Evolutionary conservation across 2,797 vertebrate genomes (phyloP).

Genomic region (Philypnodon macrostomus): DNA sequence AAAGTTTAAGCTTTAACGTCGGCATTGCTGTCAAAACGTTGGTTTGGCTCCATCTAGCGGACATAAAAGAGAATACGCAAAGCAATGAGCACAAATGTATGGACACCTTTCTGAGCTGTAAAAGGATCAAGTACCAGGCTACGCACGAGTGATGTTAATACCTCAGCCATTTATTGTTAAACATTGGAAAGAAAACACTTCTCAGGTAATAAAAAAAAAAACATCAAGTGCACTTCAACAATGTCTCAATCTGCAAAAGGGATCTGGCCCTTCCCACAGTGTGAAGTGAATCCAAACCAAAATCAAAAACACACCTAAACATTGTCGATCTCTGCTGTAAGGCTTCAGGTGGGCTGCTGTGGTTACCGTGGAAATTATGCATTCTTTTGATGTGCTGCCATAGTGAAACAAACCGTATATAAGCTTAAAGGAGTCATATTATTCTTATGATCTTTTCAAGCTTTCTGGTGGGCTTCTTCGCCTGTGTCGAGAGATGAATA

Average conservation of each 20-base stretch:
- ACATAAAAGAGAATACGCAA: conserved; percentile 1
- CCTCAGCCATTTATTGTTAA: conserved; percentile 80
- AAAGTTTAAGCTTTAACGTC: neutral
- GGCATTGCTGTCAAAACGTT: neutral
- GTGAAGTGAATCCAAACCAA: conserved; percentile 73
- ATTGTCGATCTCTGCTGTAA: conserved; percentile 71
- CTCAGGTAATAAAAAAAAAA: conserved; percentile 73
- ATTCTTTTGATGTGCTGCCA: conserved; percentile 25
- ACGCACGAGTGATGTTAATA: conserved; percentile 34
- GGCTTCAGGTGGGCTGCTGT: conserved; percentile 77
- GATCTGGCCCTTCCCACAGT: conserved; percentile 51
- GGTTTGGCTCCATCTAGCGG: conserved; percentile 73
- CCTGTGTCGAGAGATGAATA: too few species aligned
- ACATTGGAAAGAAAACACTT: conserved; percentile 74
- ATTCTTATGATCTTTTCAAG: too few species aligned
- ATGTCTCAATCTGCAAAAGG: conserved; percentile 62
- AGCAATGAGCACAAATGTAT: neutral
- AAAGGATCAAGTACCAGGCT: conserved; percentile 15
- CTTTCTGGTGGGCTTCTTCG: too few species aligned
- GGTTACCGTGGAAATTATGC: conserved; percentile 46
- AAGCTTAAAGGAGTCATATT: too few species aligned
- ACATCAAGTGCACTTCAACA: conserved; percentile 82
- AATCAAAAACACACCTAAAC: conserved; percentile 63
- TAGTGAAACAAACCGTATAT: conserved; percentile 1
- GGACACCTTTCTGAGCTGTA: too few species aligned